Percentiles rank a stretch among this genome's conserved stretches.
These are phyloP conservation scores for Dendronephthya gigantea DNA, from an alignment of 64 coral and sea anemone genomes.

Conservation along the genomic window DNA sequence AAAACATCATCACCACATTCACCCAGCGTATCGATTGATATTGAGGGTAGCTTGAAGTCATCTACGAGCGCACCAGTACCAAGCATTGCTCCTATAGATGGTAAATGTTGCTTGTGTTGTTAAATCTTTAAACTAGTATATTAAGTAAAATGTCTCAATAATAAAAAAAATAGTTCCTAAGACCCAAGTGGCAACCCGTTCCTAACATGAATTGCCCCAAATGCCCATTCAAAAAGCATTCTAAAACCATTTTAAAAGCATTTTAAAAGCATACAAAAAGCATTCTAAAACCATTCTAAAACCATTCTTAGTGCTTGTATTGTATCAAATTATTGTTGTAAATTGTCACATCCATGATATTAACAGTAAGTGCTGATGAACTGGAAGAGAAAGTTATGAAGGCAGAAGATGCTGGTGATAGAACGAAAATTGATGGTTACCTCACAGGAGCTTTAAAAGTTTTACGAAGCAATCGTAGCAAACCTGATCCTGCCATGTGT, in stretches of 20 bases:
- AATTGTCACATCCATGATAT: too few relatives aligned
- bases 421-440: slow-evolving; percentile 60
- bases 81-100: not conserved
- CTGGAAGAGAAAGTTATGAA: slow-evolving; percentile 59
- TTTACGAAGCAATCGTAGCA: slow-evolving; percentile 66
- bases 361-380: slow-evolving; percentile 68
- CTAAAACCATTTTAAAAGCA: too few relatives aligned
- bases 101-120: not conserved
- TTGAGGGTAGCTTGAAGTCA: not conserved
- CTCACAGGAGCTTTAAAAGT: slow-evolving; percentile 64
- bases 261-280: too few relatives aligned
- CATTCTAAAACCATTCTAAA: too few relatives aligned
- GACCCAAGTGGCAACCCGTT: not conserved
- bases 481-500: slow-evolving; percentile 62
- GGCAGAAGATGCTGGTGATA: slow-evolving; percentile 79
- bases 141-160: too few relatives aligned
- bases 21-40: not conserved
- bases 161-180: too few relatives aligned
- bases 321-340: too few relatives aligned
- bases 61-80: not conserved
- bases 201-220: too few relatives aligned
- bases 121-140: too few relatives aligned
- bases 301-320: too few relatives aligned
- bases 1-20: not conserved
- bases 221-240: too few relatives aligned